Evolutionary conservation across 2,797 vertebrate genomes (phyloP).

Genomic region (Luscinia megarhynchos): DNA sequence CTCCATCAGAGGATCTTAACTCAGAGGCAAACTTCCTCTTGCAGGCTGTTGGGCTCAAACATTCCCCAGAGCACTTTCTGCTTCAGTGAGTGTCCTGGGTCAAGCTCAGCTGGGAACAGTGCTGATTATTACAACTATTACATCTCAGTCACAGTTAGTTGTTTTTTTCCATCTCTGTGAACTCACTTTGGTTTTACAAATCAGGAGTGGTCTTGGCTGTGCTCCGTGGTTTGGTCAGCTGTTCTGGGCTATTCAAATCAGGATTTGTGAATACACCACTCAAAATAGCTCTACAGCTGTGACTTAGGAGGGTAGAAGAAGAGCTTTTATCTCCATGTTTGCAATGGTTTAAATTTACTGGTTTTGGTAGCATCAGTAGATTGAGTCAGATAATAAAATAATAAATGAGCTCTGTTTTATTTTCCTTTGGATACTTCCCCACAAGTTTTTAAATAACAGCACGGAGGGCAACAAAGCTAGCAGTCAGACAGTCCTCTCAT

Average conservation of each 20-base stretch:
- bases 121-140: not conserved
- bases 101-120: not conserved
- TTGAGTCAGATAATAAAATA: not conserved
- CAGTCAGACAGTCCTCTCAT: not conserved
- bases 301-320: not conserved
- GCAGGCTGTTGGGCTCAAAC: not conserved
- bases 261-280: not conserved
- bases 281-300: conserved; percentile 35
- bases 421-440: not conserved
- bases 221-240: not conserved
- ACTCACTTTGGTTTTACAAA: not conserved
- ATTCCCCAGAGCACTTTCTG: not conserved
- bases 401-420: not conserved
- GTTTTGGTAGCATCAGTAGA: not conserved
- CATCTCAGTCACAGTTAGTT: not conserved
- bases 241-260: conserved; percentile 12
- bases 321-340: conserved; percentile 5
- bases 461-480: not conserved
- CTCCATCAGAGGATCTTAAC: not conserved
- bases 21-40: not conserved
- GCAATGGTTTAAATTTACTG: not conserved
- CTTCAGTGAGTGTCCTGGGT: not conserved
- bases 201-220: not conserved
- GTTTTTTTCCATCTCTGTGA: not conserved
- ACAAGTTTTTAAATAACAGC: not conserved